A percentile compares a stretch with the other conserved stretches of the same genome.
These are phyloP conservation scores for Xiphias gladius DNA, from an alignment of 2,113 vertebrate species.

Conservation along the genomic window DNA sequence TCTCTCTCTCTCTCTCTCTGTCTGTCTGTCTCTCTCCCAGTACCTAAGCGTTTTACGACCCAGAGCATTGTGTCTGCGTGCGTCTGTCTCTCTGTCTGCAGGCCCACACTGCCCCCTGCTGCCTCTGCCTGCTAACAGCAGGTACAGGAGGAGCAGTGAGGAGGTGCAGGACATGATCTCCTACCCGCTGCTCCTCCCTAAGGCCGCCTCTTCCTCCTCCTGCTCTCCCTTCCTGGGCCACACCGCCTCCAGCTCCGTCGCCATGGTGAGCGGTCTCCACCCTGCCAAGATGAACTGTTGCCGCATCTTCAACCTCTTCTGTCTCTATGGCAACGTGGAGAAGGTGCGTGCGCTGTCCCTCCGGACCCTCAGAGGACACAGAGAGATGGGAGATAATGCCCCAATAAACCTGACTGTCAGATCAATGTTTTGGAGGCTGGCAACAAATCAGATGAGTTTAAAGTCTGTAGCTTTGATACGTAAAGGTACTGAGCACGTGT, in stretches of 20 bases:
- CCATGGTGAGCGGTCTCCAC: slow-evolving; percentile 95
- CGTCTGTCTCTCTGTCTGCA: too few relatives aligned
- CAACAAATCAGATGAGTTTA: too few relatives aligned
- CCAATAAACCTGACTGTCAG: too few relatives aligned
- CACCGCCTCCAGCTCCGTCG: slow-evolving; percentile 87
- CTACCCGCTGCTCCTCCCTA: slow-evolving; percentile 86
- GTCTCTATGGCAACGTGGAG: slow-evolving; percentile 96
- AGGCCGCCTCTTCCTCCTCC: slow-evolving; percentile 73
- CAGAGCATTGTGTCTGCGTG: too few relatives aligned
- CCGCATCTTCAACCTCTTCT: slow-evolving; percentile 95
- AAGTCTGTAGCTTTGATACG: too few relatives aligned
- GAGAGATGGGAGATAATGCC: too few relatives aligned
- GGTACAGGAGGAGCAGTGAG: slow-evolving; percentile 89
- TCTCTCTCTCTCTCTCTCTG: too few relatives aligned
- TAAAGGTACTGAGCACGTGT: too few relatives aligned
- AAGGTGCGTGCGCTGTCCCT: slow-evolving; percentile 83
- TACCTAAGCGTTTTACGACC: too few relatives aligned
- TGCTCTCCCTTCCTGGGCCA: slow-evolving; percentile 87
- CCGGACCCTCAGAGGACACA: too few relatives aligned
- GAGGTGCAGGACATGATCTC: slow-evolving; percentile 90
- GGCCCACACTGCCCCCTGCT: slow-evolving; percentile 91
- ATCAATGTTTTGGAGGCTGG: too few relatives aligned
- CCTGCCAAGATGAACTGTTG: slow-evolving; percentile 94
- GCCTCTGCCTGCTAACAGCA: slow-evolving; percentile 88
- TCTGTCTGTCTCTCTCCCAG: too few relatives aligned